A percentile compares a stretch with the other conserved stretches of the same genome.
Conservation (phyloP, 2,797 vertebrate species). For the Cuculus canorus region DNA sequence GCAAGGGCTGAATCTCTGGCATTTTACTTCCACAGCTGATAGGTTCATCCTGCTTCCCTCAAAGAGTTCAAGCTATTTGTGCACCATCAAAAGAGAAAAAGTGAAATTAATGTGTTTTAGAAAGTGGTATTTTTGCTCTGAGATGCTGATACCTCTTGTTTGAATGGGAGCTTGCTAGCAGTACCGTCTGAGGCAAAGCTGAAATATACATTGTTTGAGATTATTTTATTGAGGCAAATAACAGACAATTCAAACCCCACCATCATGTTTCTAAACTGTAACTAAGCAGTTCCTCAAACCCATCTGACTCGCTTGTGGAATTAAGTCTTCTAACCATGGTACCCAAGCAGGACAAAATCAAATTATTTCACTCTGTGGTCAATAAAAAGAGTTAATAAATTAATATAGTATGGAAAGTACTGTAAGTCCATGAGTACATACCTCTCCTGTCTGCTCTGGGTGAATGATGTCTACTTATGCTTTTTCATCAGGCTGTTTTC, state of each 20-base stretch:
- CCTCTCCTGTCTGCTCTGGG: not conserved
- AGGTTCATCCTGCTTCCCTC: not conserved
- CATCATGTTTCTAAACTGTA: not conserved
- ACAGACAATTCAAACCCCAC: not conserved
- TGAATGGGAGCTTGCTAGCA: not conserved
- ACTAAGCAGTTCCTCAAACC: not conserved
- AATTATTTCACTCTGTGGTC: not conserved
- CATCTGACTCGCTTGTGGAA: not conserved
- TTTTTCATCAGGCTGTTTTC: conserved; percentile 1
- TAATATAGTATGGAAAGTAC: not conserved
- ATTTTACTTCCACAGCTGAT: not conserved
- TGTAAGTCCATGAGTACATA: not conserved
- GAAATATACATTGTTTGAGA: not conserved
- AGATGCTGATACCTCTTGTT: not conserved
- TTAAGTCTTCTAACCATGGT: not conserved
- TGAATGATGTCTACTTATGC: not conserved
- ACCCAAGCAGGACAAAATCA: not conserved
- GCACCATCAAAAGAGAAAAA: not conserved
- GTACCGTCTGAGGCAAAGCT: not conserved
- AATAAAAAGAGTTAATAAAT: not conserved
- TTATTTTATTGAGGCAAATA: not conserved
- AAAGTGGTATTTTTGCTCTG: not conserved
- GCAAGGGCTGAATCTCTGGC: not conserved
- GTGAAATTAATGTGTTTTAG: not conserved
- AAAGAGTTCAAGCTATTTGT: not conserved